Evolutionary conservation across 2,888 invertebrate genomes (phyloP).

Genomic region (Anthophora plumipes): DNA sequence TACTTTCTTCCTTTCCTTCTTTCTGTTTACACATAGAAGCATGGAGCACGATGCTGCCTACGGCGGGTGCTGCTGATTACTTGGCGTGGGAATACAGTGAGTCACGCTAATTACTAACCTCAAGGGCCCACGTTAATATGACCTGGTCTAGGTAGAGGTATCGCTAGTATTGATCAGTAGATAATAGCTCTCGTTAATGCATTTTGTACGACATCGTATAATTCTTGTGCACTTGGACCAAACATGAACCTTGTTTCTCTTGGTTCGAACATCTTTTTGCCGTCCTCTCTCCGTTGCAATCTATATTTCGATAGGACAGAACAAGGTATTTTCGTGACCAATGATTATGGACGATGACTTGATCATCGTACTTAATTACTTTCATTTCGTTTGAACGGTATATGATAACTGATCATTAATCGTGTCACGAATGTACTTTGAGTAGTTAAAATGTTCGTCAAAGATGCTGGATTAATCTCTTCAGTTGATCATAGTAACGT

Average conservation of each 20-base stretch:
- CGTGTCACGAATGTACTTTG: neutral
- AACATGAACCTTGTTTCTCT: neutral
- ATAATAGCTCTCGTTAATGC: slow-evolving; percentile 59
- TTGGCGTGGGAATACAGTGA: slow-evolving; percentile 84
- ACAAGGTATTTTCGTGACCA: neutral
- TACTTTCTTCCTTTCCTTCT: slow-evolving; percentile 76
- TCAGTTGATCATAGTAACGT: neutral
- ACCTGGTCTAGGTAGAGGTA: slow-evolving; percentile 56
- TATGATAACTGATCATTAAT: neutral
- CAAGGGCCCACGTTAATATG: slow-evolving; percentile 55
- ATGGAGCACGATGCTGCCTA: slow-evolving; percentile 84
- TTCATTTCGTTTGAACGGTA: too few species aligned
- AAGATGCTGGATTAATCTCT: slow-evolving; percentile 1
- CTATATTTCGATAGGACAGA: neutral
- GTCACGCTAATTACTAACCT: slow-evolving; percentile 75
- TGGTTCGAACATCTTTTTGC: neutral
- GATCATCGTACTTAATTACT: neutral
- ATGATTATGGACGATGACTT: neutral
- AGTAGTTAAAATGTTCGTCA: neutral
- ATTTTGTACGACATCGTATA: slow-evolving; percentile 10
- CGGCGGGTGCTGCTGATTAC: slow-evolving; percentile 83
- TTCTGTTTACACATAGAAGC: slow-evolving; percentile 82
- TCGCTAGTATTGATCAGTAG: slow-evolving; percentile 62
- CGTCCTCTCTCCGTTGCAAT: neutral
- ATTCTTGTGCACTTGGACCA: slow-evolving; percentile 29